Evolutionary conservation across 2,113 vertebrate species (phyloP), one percentile per base, ranked within the genome.

Genomic region (Cyrtonyx montezumae): DNA sequence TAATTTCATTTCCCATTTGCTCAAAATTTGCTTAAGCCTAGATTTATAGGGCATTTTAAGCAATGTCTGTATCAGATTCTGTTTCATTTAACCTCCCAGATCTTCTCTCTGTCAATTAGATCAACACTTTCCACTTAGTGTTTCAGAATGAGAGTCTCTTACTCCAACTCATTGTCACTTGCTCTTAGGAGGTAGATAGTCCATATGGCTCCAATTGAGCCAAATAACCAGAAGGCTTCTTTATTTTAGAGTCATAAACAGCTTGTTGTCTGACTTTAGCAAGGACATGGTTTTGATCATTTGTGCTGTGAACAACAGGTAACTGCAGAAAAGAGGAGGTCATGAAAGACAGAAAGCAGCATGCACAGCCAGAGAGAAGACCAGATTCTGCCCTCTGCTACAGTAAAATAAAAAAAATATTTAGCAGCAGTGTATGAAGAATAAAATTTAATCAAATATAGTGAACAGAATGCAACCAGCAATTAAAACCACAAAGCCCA

Each of bases 221-320:
- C 93, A 96, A 96, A 93, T 90, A 86, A 88, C 62, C 87, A 81
- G 45, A 78, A 89, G 75, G 75, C 3, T 81, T 84, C 78, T 92
- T 94, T 53, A 53, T 84, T 96, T 87, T 96, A 75, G 84, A 93
- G 62, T 94, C 84, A 91, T 89, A 90, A 90, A 94, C 73, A 84
- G 68, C 86, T 93, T 94, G 40, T 91, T 96, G 90, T 63, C 91
- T 92, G 87, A 94, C 79, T 94, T 95, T 93, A 91, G n/a, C 63
- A 96, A 93, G 88, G 71, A 58, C 66, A 73, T 26, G 66, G 8
- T 90, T 88, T 67, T 89, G 23, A 87, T 91, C 45, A 74, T 37
- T 92, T 94, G 18, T 85, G 37, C 69, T 70, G 74, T 53, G 93
- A 91, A 81, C 66, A 86, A 91, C 62, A 92, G 65, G 80, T 69